phyloP scores from a whole-genome alignment of 2,888 invertebrate species.

The Yponomeuta plumbellus region DNA sequence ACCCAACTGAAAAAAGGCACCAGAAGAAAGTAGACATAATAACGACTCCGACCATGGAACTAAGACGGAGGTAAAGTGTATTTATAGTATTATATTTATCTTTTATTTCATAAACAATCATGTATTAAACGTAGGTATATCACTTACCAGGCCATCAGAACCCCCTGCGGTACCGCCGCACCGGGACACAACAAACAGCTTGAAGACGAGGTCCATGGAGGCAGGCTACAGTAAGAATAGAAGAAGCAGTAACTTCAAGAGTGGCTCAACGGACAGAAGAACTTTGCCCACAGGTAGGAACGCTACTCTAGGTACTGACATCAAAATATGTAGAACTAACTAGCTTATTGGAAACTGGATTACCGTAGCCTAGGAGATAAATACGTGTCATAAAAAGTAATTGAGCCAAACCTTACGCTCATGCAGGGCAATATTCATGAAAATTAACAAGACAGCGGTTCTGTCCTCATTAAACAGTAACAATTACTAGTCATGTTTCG shows the following conservation, averaged over 20 bases:
- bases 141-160: conserved; percentile 59
- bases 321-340: conserved; percentile 15
- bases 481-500: too few species aligned
- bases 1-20: conserved; percentile 67
- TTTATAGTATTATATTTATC: conserved; percentile 1
- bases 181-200: conserved; percentile 80
- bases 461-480: too few species aligned
- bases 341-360: too few species aligned
- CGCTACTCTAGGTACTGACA: conserved; percentile 33
- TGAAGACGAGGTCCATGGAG: conserved; percentile 92
- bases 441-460: too few species aligned
- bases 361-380: background rate
- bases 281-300: conserved; percentile 82
- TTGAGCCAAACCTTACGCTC: too few species aligned
- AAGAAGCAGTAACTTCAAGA: conserved; percentile 70
- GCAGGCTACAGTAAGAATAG: conserved; percentile 82
- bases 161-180: conserved; percentile 86
- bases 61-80: conserved; percentile 57
- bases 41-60: conserved; percentile 69
- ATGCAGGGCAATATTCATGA: too few species aligned
- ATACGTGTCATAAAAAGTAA: too few species aligned
- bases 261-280: conserved; percentile 81
- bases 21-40: conserved; percentile 73
- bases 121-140: background rate
- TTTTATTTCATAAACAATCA: background rate